These are phyloP conservation scores for Philhelius pedissequus DNA, from an alignment of 2,888 invertebrate genomes.

Conservation along the genomic window DNA sequence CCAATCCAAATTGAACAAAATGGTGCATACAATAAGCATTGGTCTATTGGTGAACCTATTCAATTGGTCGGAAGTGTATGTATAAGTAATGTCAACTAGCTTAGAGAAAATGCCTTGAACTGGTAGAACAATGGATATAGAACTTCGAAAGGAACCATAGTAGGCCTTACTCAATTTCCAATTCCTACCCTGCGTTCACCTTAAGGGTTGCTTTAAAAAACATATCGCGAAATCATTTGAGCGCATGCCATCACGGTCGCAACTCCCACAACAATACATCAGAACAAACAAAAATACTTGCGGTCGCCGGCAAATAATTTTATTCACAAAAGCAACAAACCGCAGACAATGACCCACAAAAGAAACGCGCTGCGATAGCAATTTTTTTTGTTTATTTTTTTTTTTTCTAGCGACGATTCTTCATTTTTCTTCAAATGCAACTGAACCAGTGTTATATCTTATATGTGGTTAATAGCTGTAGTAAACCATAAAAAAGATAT, in stretches of 20 bases:
- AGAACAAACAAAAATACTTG: background rate
- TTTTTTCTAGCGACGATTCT: constrained; percentile 1
- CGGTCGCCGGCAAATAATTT: constrained; percentile 3
- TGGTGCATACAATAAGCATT: no score
- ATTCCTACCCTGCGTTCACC: background rate
- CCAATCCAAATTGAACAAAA: no score
- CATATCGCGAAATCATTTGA: background rate
- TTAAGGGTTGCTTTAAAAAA: background rate
- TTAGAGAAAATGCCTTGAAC: no score
- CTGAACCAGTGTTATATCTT: background rate
- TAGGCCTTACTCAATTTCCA: background rate
- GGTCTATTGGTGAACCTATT: no score
- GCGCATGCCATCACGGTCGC: constrained; percentile 3
- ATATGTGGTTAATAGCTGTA: background rate
- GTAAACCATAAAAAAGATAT: constrained; percentile 12
- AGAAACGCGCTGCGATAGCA: constrained; percentile 4
- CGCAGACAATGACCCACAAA: constrained; percentile 62
- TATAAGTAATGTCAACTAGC: no score
- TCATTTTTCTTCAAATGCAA: background rate
- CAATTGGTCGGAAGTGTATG: no score
- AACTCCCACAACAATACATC: background rate
- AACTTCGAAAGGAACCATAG: no score
- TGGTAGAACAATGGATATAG: no score
- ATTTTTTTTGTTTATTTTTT: background rate
- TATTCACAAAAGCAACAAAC: constrained; percentile 42